These are phyloP conservation scores for Sapajus apella DNA, from an alignment of 2,113 vertebrate genomes.

Conservation along the genomic window DNA sequence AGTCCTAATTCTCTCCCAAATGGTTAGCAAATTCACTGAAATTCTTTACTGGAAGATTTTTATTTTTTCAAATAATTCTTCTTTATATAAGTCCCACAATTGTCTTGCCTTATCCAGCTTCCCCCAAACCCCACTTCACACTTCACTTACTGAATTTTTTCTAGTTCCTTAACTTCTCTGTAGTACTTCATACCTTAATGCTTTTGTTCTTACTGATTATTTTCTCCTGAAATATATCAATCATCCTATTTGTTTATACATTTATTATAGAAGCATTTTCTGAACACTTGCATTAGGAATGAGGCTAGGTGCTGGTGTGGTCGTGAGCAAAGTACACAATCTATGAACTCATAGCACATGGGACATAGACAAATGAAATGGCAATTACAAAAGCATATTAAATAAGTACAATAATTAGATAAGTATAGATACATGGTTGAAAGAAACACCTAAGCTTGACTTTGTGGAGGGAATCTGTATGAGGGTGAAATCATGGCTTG, in stretches of 20 bases:
- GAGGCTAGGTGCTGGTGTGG: background rate
- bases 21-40: conserved; percentile 45
- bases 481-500: background rate
- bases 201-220: background rate
- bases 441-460: background rate
- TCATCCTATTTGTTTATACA: background rate
- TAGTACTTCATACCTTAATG: background rate
- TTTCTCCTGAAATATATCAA: background rate
- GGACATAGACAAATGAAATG: background rate
- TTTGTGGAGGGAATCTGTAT: background rate
- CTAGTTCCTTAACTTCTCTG: background rate
- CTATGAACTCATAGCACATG: background rate
- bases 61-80: conserved; percentile 11
- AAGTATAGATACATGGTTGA: background rate
- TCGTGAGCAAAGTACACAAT: background rate
- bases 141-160: background rate
- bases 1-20: conserved; percentile 32
- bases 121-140: fast-evolving
- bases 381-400: background rate
- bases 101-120: background rate
- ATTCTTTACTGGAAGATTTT: conserved; percentile 25
- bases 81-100: background rate
- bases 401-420: background rate
- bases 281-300: background rate
- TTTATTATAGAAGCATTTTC: background rate